Evolutionary conservation across 2,888 invertebrate species (phyloP), one percentile per base, ranked within the genome.

Genomic region (Tenthredo notha): DNA sequence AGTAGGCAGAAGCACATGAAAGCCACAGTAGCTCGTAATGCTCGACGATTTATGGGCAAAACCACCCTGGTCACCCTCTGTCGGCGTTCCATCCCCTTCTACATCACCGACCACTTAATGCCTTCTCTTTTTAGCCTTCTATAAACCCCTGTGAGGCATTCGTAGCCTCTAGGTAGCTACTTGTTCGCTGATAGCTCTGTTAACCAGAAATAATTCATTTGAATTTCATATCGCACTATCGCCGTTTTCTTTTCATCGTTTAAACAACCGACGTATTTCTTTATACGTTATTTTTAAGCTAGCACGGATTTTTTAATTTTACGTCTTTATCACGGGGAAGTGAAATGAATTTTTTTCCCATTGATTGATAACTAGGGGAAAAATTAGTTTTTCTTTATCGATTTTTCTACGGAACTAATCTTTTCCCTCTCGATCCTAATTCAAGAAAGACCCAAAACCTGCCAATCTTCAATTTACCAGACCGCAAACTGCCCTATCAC

Each of bases 171-270:
- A 43, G 25, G 15, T 37, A 70, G 18, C 18, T 83, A 67, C 47
- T 47, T 37, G 29, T 72, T 58, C 70, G 85, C 82, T 85, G 85
- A 85, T 85, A 82, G 80, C 85, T 82, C 70, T 58, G 85, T 84
- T 75, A 84, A n/a, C 43, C 50, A 65, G 72, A 85, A 85, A 85
- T 75, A 43, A 85, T 85, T 84, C 65, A 85, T 85, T 84, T 82
- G 84, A 85, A 83, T 84, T 74, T 85, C 84, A 65, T 65, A 47
- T 72, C 43, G 40, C 40, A 33, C 50, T 83, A 83, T 83, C 83
- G 65, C 47, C 47, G 65, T 67, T 83, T 83, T 67, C 83, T 83
- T 83, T 83, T 33, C 50, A 21, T 10, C 40, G 74, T 43, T 67
- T 7, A 4, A 33, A 29, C 33, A 12, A 33, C 67, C 25, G 67